phyloP scores from a whole-genome alignment of 2,113 vertebrate genomes.

The Sitta europaea region DNA sequence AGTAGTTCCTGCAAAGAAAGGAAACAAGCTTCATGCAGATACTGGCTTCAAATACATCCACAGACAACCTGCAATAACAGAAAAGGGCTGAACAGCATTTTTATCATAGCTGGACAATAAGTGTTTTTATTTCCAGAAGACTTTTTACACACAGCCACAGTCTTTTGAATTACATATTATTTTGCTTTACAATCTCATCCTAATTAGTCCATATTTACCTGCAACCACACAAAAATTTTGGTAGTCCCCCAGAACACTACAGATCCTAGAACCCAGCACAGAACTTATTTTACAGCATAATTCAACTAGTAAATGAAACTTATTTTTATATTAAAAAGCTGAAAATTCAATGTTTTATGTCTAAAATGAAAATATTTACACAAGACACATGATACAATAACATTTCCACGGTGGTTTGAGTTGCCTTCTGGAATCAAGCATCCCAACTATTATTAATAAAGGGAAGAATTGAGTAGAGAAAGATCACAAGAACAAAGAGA shows the following conservation, averaged over 20 bases:
- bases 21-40: background rate
- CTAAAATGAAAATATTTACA: background rate
- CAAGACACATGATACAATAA: background rate
- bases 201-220: background rate
- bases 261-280: background rate
- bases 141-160: background rate
- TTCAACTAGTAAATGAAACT: accelerated
- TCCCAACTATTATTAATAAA: background rate
- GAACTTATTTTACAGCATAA: background rate
- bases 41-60: background rate
- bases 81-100: background rate
- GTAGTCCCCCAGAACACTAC: background rate
- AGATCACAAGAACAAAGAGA: background rate
- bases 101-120: background rate
- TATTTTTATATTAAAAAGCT: background rate
- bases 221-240: background rate
- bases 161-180: background rate
- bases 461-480: background rate
- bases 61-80: background rate
- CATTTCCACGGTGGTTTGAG: background rate
- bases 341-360: background rate
- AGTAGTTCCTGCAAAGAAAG: conserved; percentile 68
- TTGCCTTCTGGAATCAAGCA: background rate
- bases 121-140: background rate
- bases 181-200: background rate